These are phyloP conservation scores for Strigamia crassipes DNA, from an alignment of 2,888 invertebrate genomes.

Conservation along the genomic window DNA sequence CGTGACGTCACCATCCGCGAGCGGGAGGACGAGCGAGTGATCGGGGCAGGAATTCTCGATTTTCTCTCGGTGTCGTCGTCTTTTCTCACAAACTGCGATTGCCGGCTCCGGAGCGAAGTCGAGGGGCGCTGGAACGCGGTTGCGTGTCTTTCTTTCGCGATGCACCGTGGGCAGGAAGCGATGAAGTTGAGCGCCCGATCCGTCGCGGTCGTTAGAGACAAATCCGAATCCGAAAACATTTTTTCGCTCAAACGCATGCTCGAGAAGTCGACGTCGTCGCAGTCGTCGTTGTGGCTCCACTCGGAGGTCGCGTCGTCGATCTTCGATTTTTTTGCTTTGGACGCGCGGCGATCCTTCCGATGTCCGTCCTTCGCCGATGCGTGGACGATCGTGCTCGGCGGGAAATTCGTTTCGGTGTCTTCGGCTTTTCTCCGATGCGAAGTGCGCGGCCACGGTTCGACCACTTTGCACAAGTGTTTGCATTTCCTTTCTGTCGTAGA, in stretches of 20 bases:
- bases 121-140: background rate
- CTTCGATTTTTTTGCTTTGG: background rate
- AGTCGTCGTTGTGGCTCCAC: background rate
- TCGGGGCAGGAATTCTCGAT: background rate
- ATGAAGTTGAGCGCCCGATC: background rate
- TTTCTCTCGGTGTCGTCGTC: background rate
- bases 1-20: background rate
- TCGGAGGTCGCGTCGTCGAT: background rate
- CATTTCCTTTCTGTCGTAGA: background rate
- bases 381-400: background rate
- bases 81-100: background rate
- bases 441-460: background rate
- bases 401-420: background rate
- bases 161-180: background rate
- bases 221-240: background rate
- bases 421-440: background rate
- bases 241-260: background rate
- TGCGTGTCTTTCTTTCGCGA: background rate
- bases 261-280: background rate
- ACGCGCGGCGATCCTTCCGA: background rate
- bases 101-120: background rate
- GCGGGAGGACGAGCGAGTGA: background rate
- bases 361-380: background rate
- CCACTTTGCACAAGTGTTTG: background rate
- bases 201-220: background rate